These are phyloP conservation scores for Lepidurus apus DNA, from an alignment of 1,140 invertebrate genomes.

Conservation along the genomic window DNA sequence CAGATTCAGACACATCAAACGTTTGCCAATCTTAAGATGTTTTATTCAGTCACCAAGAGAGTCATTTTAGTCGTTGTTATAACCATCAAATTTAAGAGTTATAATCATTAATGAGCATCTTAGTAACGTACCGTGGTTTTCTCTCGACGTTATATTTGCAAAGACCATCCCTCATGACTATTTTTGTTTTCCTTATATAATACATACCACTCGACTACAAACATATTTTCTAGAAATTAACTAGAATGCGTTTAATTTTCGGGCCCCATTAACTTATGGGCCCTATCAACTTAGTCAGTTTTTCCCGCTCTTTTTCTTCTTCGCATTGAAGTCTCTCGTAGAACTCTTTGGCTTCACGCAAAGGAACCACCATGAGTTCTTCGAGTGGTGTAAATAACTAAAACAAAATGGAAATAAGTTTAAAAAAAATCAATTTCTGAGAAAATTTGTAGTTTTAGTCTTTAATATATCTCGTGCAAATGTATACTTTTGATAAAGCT, in stretches of 20 bases:
- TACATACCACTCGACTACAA: background rate
- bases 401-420: background rate
- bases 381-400: constrained; percentile 24
- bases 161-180: background rate
- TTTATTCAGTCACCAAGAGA: background rate
- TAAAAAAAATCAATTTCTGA: no score
- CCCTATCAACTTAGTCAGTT: background rate
- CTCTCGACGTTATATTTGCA: background rate
- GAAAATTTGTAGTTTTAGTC: background rate
- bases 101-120: background rate
- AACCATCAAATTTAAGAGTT: background rate
- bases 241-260: background rate
- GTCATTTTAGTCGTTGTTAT: background rate
- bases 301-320: background rate
- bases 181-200: constrained; percentile 1
- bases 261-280: background rate
- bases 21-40: background rate
- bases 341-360: constrained; percentile 24
- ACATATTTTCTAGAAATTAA: background rate
- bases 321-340: constrained; percentile 23
- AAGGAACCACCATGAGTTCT: constrained; percentile 19
- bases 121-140: background rate
- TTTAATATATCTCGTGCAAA: background rate
- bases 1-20: background rate
- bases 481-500: constrained; percentile 31